Conservation (phyloP, 2,113 vertebrate genomes). For the Oreochromis niloticus region DNA sequence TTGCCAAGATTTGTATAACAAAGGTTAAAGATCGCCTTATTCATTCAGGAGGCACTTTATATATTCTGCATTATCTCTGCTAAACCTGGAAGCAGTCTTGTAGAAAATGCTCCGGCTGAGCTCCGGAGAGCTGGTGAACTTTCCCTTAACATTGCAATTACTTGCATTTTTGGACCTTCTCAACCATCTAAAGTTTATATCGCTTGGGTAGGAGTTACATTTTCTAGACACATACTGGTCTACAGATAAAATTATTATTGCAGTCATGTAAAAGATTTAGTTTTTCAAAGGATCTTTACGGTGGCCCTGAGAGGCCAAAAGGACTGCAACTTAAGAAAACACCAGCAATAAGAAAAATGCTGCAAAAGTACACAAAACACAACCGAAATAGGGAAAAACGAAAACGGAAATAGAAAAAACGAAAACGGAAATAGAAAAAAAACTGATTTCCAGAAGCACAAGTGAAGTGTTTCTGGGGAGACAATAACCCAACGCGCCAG, state of each 20-base stretch:
- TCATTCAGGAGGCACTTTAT: not conserved
- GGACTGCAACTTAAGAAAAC: not conserved
- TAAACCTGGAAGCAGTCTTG: not conserved
- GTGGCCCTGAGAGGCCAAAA: not conserved
- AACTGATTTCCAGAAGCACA: not conserved
- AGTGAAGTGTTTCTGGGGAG: not conserved
- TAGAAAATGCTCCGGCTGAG: not conserved
- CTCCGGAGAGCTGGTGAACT: not conserved
- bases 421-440: not conserved
- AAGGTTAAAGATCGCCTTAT: not conserved
- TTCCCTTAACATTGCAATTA: not conserved
- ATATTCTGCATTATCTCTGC: not conserved
- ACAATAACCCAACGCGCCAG: not conserved
- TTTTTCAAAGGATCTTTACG: not conserved
- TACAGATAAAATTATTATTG: not conserved
- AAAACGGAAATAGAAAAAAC: not conserved
- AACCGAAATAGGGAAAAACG: rapidly evolving
- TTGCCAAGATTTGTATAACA: not conserved
- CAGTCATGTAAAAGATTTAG: not conserved
- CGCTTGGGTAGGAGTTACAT: not conserved
- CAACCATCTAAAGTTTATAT: not conserved
- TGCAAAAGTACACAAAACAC: not conserved
- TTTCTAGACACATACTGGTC: not conserved
- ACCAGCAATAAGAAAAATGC: not conserved
- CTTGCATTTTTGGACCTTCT: not conserved